Conservation (phyloP, 2,113 vertebrate genomes). For the Sula dactylatra region DNA sequence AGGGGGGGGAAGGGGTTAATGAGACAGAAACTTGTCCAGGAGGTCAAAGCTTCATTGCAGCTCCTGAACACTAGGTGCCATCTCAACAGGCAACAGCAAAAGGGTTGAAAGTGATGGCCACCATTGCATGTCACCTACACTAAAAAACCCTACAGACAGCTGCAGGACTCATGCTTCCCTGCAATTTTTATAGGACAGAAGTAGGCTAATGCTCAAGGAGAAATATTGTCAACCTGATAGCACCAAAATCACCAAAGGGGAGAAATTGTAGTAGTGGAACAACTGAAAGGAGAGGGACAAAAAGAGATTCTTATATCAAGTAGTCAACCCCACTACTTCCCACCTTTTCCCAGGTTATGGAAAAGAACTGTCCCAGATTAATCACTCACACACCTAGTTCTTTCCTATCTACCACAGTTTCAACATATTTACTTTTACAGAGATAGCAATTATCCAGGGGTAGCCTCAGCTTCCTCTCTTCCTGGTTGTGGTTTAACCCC, state of each 20-base stretch:
- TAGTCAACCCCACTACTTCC: neutral
- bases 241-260: neutral
- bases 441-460: neutral
- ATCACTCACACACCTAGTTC: neutral
- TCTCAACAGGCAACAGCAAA: neutral
- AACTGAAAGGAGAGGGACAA: neutral
- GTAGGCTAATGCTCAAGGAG: neutral
- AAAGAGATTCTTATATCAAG: neutral
- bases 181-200: neutral
- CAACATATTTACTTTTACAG: neutral
- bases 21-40: constrained; percentile 6
- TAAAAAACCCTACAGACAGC: neutral
- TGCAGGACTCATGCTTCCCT: neutral
- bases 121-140: neutral
- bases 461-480: neutral
- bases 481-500: neutral
- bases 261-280: neutral
- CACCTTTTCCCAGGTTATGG: neutral
- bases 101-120: neutral
- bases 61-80: neutral
- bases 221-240: neutral
- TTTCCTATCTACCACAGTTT: neutral
- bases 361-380: neutral
- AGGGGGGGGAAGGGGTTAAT: constrained; percentile 30
- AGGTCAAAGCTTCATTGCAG: neutral